phyloP scores from a whole-genome alignment of 2,113 vertebrate species.

The Dicerorhinus sumatrensis region DNA sequence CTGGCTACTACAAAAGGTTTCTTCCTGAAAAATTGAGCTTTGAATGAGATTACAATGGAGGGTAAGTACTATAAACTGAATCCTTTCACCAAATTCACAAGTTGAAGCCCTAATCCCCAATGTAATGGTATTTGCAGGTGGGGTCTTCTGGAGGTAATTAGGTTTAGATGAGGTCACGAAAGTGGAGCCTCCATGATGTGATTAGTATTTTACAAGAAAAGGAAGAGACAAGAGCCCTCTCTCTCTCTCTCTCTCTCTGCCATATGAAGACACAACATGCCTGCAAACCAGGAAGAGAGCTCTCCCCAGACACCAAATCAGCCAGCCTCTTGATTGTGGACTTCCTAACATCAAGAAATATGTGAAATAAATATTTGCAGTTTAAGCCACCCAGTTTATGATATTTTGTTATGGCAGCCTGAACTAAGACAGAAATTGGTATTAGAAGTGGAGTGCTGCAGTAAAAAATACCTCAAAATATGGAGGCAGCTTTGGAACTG shows the following conservation, averaged over 20 bases:
- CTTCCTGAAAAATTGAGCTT: neutral
- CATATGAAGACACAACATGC: neutral
- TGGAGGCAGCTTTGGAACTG: neutral
- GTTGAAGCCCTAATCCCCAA: neutral
- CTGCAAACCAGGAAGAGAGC: neutral
- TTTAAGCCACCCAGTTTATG: neutral
- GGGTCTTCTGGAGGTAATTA: neutral
- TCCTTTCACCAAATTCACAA: too few species aligned
- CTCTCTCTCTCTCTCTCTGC: neutral
- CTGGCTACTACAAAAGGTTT: neutral
- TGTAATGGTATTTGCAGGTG: neutral
- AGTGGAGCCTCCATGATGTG: neutral
- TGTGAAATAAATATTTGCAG: neutral
- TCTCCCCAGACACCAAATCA: too few species aligned
- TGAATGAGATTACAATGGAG: neutral
- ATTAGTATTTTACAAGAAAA: neutral
- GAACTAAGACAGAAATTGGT: neutral
- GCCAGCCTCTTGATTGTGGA: neutral
- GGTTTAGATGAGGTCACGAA: neutral
- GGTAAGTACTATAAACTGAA: neutral
- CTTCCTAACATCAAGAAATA: neutral
- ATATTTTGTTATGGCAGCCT: neutral
- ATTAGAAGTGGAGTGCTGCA: neutral
- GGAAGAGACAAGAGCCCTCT: neutral
- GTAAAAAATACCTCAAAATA: neutral